Conservation (phyloP, 2,113 vertebrate genomes). For the Nothocercus julius region DNA sequence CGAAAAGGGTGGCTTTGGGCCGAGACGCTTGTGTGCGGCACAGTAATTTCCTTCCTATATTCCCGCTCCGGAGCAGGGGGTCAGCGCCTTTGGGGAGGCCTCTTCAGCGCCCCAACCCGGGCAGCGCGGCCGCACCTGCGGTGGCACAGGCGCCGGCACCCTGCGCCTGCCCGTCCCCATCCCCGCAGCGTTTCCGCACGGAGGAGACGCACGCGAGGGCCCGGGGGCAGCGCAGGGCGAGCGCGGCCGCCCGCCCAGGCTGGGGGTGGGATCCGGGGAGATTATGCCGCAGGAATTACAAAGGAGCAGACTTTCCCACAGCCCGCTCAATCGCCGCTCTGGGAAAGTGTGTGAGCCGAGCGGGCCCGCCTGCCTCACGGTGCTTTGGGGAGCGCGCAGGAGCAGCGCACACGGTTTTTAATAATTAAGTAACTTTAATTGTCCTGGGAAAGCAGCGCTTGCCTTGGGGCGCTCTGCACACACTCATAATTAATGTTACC, state of each 20-base stretch:
- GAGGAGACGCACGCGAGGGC: background rate
- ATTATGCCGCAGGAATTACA: slow-evolving; percentile 78
- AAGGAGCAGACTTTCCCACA: slow-evolving; percentile 81
- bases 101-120: background rate
- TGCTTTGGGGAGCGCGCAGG: slow-evolving; percentile 62
- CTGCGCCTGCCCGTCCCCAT: background rate
- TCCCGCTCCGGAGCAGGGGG: background rate
- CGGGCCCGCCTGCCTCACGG: slow-evolving; percentile 75
- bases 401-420: slow-evolving; percentile 78
- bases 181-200: background rate
- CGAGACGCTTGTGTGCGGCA: background rate
- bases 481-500: slow-evolving; percentile 94
- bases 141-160: background rate
- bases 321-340: slow-evolving; percentile 74
- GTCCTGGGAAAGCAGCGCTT: slow-evolving; percentile 93
- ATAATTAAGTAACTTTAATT: slow-evolving; percentile 95
- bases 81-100: background rate
- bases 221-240: background rate
- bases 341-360: slow-evolving; percentile 81
- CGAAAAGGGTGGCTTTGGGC: background rate
- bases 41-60: background rate
- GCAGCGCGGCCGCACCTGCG: background rate
- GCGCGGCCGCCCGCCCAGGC: slow-evolving; percentile 69
- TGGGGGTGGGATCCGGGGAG: slow-evolving; percentile 75
- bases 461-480: slow-evolving; percentile 82